Percentiles rank a stretch among this genome's conserved stretches.
phyloP scores from a whole-genome alignment of 2,888 invertebrate genomes.

The Agrotis puta region DNA sequence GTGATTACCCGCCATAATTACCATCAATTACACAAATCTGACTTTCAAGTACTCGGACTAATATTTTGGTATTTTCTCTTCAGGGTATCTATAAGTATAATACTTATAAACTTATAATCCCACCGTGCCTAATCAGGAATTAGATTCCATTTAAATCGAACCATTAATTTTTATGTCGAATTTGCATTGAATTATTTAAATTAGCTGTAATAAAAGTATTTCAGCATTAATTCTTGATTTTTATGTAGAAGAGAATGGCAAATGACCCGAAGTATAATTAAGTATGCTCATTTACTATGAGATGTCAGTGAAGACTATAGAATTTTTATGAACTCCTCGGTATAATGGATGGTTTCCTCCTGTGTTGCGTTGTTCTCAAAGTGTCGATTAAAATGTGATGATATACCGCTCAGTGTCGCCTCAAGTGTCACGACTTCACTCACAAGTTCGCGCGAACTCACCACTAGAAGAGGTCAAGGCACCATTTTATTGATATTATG shows the following conservation, averaged over 20 bases:
- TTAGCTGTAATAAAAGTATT: constrained; percentile 55
- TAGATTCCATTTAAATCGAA: constrained; percentile 57
- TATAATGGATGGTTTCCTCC: constrained; percentile 37
- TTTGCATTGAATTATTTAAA: constrained; percentile 66
- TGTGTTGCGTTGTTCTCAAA: constrained; percentile 53
- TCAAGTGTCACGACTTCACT: constrained; percentile 72
- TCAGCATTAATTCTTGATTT: constrained; percentile 56
- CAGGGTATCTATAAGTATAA: constrained; percentile 40
- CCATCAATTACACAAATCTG: constrained; percentile 49
- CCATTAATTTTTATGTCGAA: constrained; percentile 67
- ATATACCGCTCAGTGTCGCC: constrained; percentile 65
- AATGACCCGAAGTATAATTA: constrained; percentile 55
- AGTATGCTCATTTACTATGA: constrained; percentile 44
- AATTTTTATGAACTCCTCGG: constrained; percentile 38
- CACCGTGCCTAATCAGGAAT: constrained; percentile 61
- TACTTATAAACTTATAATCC: constrained; percentile 59
- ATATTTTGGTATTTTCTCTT: constrained; percentile 53
- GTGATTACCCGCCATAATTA: constrained; percentile 25
- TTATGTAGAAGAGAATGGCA: constrained; percentile 58
- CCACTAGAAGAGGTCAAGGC: constrained; percentile 73
- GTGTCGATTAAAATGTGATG: constrained; percentile 66
- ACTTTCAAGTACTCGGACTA: constrained; percentile 41
- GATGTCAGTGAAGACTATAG: constrained; percentile 31
- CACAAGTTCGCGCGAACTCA: constrained; percentile 62
- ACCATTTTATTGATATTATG: constrained; percentile 70